phyloP scores from a whole-genome alignment of 2,888 invertebrate genomes.

The Amaurobius ferox region DNA sequence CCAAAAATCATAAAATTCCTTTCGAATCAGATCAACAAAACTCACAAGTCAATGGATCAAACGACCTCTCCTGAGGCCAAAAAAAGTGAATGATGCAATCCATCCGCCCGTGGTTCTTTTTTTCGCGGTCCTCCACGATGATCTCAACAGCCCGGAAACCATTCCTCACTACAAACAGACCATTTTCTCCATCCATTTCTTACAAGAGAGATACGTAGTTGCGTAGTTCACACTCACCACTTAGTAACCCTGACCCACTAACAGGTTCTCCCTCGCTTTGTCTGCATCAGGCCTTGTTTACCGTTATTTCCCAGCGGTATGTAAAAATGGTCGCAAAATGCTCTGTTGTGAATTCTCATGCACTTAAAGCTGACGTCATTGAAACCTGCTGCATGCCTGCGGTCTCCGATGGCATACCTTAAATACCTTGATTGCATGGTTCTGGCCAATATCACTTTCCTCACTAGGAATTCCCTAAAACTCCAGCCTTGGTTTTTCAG shows the following conservation, averaged over 20 bases:
- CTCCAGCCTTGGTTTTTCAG: neutral
- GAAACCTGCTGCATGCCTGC: neutral
- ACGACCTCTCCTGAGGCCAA: neutral
- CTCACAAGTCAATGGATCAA: neutral
- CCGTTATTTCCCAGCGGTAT: neutral
- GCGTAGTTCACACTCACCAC: slow-evolving; percentile 37
- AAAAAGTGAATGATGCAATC: neutral
- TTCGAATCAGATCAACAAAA: neutral
- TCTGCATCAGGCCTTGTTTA: slow-evolving; percentile 9
- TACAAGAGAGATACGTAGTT: slow-evolving; percentile 10
- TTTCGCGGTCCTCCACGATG: neutral
- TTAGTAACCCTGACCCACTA: slow-evolving; percentile 49
- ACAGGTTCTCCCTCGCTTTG: slow-evolving; percentile 17
- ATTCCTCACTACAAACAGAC: neutral
- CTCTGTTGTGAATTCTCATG: neutral
- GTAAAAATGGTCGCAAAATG: neutral
- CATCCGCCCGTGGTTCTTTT: neutral
- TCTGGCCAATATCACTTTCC: neutral
- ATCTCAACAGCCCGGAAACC: slow-evolving; percentile 4
- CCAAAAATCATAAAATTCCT: neutral
- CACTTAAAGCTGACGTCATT: neutral
- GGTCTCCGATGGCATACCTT: neutral
- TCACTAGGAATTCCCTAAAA: neutral
- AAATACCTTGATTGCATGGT: neutral
- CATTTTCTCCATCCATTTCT: neutral